Evolutionary conservation across 1,140 invertebrate genomes (phyloP).

Genomic region (Archegozetes longisetosus): DNA sequence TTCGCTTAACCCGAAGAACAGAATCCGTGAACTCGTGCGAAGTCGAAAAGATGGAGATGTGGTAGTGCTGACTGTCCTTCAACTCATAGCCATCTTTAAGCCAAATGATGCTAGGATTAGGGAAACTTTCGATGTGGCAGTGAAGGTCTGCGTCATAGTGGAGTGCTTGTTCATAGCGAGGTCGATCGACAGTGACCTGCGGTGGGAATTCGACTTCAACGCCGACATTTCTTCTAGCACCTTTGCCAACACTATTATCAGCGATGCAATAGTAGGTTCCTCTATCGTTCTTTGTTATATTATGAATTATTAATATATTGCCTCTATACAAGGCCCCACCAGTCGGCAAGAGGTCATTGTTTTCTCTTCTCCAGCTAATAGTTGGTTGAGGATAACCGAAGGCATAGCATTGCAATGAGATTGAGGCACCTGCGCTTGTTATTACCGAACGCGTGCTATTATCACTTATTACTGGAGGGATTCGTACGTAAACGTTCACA

Average conservation of each 20-base stretch:
- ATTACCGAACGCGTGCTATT: conserved; percentile 51
- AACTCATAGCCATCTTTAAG: conserved; percentile 59
- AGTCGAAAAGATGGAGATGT: conserved; percentile 72
- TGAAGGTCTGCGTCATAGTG: conserved; percentile 84
- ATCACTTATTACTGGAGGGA: conserved; percentile 76
- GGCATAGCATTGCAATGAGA: conserved; percentile 71
- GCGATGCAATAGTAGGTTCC: conserved; percentile 90
- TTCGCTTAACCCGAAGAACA: conserved; percentile 66
- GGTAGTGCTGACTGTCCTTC: conserved; percentile 70
- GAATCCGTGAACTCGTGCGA: conserved; percentile 78
- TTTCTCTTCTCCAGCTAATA: conserved; percentile 78
- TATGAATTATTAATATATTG: conserved; percentile 56
- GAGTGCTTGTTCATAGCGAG: conserved; percentile 59
- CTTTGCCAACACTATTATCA: conserved; percentile 70
- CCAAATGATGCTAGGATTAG: conserved; percentile 76
- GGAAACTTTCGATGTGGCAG: conserved; percentile 80
- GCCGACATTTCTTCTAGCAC: conserved; percentile 67
- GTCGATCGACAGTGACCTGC: conserved; percentile 53
- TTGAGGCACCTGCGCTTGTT: conserved; percentile 38
- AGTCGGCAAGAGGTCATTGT: conserved; percentile 77
- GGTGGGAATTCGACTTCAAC: conserved; percentile 68
- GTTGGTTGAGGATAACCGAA: conserved; percentile 47
- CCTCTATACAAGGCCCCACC: conserved; percentile 43
- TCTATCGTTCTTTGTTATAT: conserved; percentile 49
- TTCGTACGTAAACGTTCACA: conserved; percentile 18